Evolutionary conservation across 2,888 invertebrate species (phyloP), one percentile per base, ranked within the genome.

Genomic region (Phortica magna): DNA sequence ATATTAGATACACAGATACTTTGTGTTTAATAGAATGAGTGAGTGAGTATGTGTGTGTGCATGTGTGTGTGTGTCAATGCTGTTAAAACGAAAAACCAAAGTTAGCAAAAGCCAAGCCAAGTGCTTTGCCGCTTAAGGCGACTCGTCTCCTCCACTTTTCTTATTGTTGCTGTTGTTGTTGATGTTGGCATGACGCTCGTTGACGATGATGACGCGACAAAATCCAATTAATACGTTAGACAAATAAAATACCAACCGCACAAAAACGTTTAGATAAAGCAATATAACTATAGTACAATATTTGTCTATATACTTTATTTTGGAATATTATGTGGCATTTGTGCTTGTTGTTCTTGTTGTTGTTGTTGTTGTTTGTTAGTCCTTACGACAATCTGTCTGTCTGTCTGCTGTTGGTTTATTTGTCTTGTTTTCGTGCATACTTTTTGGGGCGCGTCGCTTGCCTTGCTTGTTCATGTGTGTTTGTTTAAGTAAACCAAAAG

Each of bases 171-270:
- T 59, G 2, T n/a, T 19, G 17, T 17, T 61, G 17, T 1, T 1
- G 31, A 4, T 19, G 17, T 1, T 55, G 55, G 55, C 55, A 55
- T 17, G 67, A 68, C 9, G 68, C 10, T 39, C 70, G 68, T 14
- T 72, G 53, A 72, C 80, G 81, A 78, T 84, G 84, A 85, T 85
- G 87, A 85, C 87, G 87, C 87, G 87, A 84, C 88, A 83, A 85
- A 87, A 85, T 86, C 88, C 87, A 88, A 88, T 88, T 88, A 88
- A 88, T 87, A 83, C 82, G 83, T 83, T 82, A 88, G 88, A 88
- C 88, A 88, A 87, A 88, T 85, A 88, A 85, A 84, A 85, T 80
- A 78, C 77, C 77, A 77, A 48, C 74, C 39, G 71, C 42, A 53
- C 70, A 79, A 77, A 81, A 81, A 77, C 83, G 86, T 83, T 85